These are phyloP conservation scores for Glossophaga mutica DNA, from an alignment of 2,797 vertebrate genomes.

Conservation along the genomic window DNA sequence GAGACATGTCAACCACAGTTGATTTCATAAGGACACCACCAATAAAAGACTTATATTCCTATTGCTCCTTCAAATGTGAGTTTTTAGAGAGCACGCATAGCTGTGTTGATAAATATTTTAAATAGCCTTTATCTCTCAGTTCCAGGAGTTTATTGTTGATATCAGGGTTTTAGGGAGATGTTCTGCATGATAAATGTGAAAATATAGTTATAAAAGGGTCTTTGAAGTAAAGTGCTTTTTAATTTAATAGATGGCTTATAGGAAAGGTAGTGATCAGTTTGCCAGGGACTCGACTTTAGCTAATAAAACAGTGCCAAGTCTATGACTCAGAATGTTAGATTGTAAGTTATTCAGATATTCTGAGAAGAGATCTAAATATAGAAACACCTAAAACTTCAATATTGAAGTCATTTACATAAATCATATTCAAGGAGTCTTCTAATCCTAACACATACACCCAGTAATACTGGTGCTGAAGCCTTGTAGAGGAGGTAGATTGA, in stretches of 20 bases:
- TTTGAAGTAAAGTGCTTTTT: constrained; percentile 61
- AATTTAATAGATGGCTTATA: constrained; percentile 59
- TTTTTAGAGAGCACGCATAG: constrained; percentile 59
- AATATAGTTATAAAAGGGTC: constrained; percentile 56
- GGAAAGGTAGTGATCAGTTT: constrained; percentile 35
- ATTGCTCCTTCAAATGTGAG: constrained; percentile 34
- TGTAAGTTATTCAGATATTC: constrained; percentile 54
- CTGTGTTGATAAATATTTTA: constrained; percentile 80
- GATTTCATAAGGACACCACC: constrained; percentile 55
- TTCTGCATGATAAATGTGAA: constrained; percentile 63
- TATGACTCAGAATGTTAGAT: neutral
- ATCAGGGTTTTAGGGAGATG: constrained; percentile 52
- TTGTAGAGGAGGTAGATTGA: neutral
- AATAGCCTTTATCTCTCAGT: constrained; percentile 63
- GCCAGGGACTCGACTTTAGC: constrained; percentile 23
- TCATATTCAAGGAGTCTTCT: neutral
- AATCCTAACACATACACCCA: neutral
- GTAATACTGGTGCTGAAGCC: neutral
- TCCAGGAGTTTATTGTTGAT: constrained; percentile 71
- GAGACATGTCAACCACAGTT: constrained; percentile 5
- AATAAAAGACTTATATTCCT: constrained; percentile 63
- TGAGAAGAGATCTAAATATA: constrained; percentile 42
- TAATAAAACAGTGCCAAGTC: constrained; percentile 15
- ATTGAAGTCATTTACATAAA: constrained; percentile 53
- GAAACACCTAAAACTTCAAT: constrained; percentile 54